phyloP scores from a whole-genome alignment of 1,140 invertebrate species.

The Heliconius himera region DNA sequence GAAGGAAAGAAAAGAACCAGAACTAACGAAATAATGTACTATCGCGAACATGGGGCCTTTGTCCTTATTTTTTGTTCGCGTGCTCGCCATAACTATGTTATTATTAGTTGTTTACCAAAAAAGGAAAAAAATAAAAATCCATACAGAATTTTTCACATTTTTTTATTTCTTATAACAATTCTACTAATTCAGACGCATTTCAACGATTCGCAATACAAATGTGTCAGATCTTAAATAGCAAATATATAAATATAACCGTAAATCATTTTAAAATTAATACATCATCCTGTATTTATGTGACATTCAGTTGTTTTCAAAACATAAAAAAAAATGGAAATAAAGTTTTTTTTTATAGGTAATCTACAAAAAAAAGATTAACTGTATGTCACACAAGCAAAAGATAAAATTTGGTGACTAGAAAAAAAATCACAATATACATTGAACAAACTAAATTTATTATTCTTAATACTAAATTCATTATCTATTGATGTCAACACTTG shows the following conservation, averaged over 20 bases:
- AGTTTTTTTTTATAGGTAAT: not conserved
- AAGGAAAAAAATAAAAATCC: not conserved
- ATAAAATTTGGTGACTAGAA: conserved; percentile 34
- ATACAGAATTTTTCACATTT: conserved; percentile 35
- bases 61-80: no score
- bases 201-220: conserved; percentile 56
- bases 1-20: no score
- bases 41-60: no score
- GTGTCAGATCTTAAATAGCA: conserved; percentile 47
- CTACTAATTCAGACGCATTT: conserved; percentile 53
- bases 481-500: conserved; percentile 24
- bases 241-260: conserved; percentile 42
- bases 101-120: not conserved
- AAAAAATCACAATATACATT: conserved; percentile 34
- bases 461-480: conserved; percentile 26
- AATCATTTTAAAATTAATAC: conserved; percentile 44
- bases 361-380: not conserved
- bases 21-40: no score
- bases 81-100: no score
- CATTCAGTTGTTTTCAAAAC: not conserved
- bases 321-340: not conserved
- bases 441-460: conserved; percentile 25
- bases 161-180: conserved; percentile 60
- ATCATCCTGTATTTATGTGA: not conserved
- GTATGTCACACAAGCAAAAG: conserved; percentile 9